These are phyloP conservation scores for Orycteropus afer DNA, from an alignment of 2,113 vertebrate genomes.

Conservation along the genomic window DNA sequence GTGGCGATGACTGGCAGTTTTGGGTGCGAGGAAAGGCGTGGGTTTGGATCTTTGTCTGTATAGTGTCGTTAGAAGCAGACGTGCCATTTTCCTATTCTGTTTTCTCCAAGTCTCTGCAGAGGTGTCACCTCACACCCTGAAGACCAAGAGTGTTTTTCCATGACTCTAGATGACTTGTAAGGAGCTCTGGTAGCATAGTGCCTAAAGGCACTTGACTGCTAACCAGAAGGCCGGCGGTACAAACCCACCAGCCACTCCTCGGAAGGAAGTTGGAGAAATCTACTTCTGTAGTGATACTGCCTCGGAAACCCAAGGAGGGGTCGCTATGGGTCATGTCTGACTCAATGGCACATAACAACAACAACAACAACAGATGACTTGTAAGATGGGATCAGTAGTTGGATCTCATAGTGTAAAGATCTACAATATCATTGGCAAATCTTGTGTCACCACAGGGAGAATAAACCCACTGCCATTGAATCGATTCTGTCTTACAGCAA, in stretches of 20 bases:
- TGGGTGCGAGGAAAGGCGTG: neutral
- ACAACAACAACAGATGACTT: too few relatives aligned
- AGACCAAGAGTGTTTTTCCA: neutral
- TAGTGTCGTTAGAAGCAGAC: neutral
- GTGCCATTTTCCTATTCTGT: neutral
- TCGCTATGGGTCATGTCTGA: too few relatives aligned
- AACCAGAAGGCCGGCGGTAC: too few relatives aligned
- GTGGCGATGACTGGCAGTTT: neutral
- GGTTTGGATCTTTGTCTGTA: neutral
- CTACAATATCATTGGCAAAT: neutral
- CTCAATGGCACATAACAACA: too few relatives aligned
- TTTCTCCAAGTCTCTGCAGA: constrained; percentile 5
- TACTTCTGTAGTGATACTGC: too few relatives aligned
- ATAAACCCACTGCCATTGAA: neutral
- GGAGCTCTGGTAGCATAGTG: too few relatives aligned
- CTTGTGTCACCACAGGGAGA: neutral
- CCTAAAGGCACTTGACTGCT: too few relatives aligned
- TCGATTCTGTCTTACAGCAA: neutral
- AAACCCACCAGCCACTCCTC: too few relatives aligned
- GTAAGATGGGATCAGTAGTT: neutral
- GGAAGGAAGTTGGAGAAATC: too few relatives aligned
- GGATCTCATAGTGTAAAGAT: neutral
- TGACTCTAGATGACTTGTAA: neutral
- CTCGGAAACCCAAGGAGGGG: too few relatives aligned
- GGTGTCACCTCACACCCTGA: neutral